phyloP scores from a whole-genome alignment of 2,888 invertebrate species.

The Pristionchus japonicus region DNA sequence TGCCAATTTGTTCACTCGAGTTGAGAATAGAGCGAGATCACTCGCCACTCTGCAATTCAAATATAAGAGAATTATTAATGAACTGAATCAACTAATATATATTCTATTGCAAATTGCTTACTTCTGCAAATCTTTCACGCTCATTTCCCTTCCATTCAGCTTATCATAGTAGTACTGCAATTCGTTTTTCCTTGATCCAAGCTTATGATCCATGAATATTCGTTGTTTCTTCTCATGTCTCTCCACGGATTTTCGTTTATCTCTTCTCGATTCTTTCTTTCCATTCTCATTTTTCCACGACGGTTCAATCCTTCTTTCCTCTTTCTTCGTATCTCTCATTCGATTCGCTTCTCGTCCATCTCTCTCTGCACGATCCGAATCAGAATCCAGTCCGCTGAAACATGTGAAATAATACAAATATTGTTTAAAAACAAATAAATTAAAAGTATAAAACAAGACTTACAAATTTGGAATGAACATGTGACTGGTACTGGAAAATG shows the following conservation, averaged over 20 bases:
- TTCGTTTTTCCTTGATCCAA: constrained; percentile 26
- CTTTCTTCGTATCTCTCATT: constrained; percentile 1
- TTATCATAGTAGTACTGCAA: constrained; percentile 6
- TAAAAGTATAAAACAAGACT: not conserved
- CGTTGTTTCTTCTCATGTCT: not conserved
- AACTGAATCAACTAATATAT: too few species aligned
- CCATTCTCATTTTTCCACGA: not conserved
- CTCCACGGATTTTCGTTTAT: not conserved
- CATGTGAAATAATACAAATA: not conserved
- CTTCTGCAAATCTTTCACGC: not conserved
- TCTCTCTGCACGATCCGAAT: not conserved
- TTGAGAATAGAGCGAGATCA: not conserved
- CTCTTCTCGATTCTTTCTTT: not conserved
- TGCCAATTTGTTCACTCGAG: not conserved
- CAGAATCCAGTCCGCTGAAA: not conserved
- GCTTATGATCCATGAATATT: not conserved
- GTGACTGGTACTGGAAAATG: not conserved
- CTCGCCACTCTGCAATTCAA: not conserved
- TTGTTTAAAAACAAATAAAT: not conserved
- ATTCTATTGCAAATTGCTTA: not conserved
- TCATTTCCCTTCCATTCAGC: not conserved
- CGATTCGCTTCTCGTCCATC: not conserved
- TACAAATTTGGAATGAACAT: not conserved
- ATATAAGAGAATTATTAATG: too few species aligned
- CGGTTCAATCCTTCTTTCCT: not conserved